Base-by-base conservation (phyloP, 2,888 invertebrate species). In the Phyto melanocephala region DNA sequence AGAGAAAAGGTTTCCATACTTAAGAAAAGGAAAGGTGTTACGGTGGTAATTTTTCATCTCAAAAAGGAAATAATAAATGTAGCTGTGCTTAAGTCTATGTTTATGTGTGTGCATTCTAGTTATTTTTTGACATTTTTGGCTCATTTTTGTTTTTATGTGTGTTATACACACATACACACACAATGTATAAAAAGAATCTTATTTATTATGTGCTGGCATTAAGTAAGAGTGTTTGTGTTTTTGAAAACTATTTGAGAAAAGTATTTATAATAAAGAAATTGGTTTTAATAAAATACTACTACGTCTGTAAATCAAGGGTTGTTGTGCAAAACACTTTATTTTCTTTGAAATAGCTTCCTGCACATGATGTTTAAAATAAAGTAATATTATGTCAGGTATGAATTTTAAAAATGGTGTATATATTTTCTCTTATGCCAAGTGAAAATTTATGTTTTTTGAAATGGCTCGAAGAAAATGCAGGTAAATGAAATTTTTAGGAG, bases 11-110 rank as follows among this genome's bases (percentile, higher is more conserved):
- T 70, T 71, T 52, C 33, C 35, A 10, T 24, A 13, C 22, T 60
- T 50, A 35, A 24, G 42, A 52, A 42, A 50, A 67, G 70, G 17
- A 60, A 76, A 81, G 81, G 71, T 76, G 81, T 76, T 60, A 37
- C 54, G 67, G 42, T 47, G 20, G 67, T 52, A 76, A 76, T 76
- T 81, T 76, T 71, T 76, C 71, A 76, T 50, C 33, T 22, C 8
- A 58, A 37, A 58, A 2, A 7, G 42, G 24, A 24, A 70, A 6
- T 17, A 52, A 45, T 33, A 60, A 28, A 28, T 5, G 6, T 28
- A 28, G 3, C 6, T 28, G n/a, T n/a, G n/a, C n/a, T n/a, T n/a
- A n/a, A 15, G 0, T 5, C 24, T 7, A 7, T 37, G 33, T 35
- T 71, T 37, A 45, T 20, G 13, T 47, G 33, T 13, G 52, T 45